Percentiles rank a stretch among this genome's conserved stretches.
These are phyloP conservation scores for Hestina assimilis DNA, from an alignment of 1,140 invertebrate species.

Conservation along the genomic window DNA sequence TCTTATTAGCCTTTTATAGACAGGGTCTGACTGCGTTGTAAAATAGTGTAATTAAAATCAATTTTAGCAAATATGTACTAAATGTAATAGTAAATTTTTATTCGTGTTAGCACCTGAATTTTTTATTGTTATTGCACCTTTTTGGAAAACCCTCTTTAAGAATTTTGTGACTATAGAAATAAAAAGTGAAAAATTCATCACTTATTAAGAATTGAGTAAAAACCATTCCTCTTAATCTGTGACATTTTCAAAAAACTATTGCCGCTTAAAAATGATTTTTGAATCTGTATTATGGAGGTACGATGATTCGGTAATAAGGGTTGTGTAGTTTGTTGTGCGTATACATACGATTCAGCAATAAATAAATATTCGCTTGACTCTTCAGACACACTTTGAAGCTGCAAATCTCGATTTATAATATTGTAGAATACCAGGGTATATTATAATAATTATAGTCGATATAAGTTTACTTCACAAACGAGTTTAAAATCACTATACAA, in stretches of 20 bases:
- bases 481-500: constrained; percentile 23
- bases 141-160: constrained; percentile 53
- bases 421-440: constrained; percentile 33
- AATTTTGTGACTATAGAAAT: constrained; percentile 46
- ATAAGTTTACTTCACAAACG: constrained; percentile 23
- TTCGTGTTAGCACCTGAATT: constrained; percentile 69
- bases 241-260: constrained; percentile 20
- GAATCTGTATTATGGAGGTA: constrained; percentile 56
- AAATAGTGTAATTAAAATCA: constrained; percentile 68
- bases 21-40: constrained; percentile 73
- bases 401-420: constrained; percentile 24
- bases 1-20: constrained; percentile 71
- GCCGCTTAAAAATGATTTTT: constrained; percentile 32
- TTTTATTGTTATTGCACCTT: constrained; percentile 68
- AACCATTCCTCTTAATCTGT: constrained; percentile 29
- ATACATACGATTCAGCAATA: constrained; percentile 44
- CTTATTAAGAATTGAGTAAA: constrained; percentile 6
- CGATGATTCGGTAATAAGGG: constrained; percentile 66
- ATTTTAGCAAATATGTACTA: constrained; percentile 70
- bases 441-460: constrained; percentile 24
- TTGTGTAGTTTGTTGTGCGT: constrained; percentile 72
- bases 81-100: constrained; percentile 69
- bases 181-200: constrained; percentile 17
- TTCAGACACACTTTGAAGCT: constrained; percentile 18
- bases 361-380: constrained; percentile 35